Percentiles rank a stretch among this genome's conserved stretches.
Evolutionary conservation across 2,888 invertebrate species (phyloP).

Genomic region (Acleris laterana): DNA sequence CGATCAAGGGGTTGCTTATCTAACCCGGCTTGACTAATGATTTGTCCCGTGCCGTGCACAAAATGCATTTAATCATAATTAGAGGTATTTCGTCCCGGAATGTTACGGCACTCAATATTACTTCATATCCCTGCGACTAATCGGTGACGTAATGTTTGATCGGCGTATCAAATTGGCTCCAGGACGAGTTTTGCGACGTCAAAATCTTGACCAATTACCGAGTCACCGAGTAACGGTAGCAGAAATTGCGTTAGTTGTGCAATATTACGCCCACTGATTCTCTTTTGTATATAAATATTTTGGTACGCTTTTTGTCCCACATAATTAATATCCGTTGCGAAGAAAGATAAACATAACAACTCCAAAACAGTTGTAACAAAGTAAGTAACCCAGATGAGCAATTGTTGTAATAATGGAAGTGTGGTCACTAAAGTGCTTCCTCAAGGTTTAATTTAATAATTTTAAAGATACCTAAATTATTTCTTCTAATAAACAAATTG

Average conservation of each 20-base stretch:
- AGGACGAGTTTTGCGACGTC: conserved; percentile 53
- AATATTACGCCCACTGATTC: conserved; percentile 41
- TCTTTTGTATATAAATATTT: conserved; percentile 20
- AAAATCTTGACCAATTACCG: conserved; percentile 53
- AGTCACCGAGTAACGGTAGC: conserved; percentile 13
- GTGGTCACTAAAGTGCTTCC: conserved; percentile 2
- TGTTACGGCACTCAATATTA: conserved; percentile 49
- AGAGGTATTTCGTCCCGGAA: conserved; percentile 43
- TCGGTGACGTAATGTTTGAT: conserved; percentile 55
- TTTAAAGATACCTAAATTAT: no score
- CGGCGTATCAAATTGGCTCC: conserved; percentile 48
- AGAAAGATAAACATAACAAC: conserved; percentile 14
- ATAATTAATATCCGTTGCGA: conserved; percentile 27
- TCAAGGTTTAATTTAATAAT: neutral
- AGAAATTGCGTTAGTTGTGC: conserved; percentile 46
- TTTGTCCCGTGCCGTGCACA: neutral
- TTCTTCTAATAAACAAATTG: no score
- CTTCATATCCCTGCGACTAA: conserved; percentile 55
- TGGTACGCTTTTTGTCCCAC: conserved; percentile 10
- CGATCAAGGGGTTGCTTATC: no score
- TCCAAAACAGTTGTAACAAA: neutral
- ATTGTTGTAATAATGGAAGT: conserved; percentile 8
- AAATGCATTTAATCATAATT: conserved; percentile 41
- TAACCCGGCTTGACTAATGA: neutral
- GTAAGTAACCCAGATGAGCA: conserved; percentile 14